Evolutionary conservation across 2,888 invertebrate species (phyloP).

Genomic region (Thymelicus lineola): DNA sequence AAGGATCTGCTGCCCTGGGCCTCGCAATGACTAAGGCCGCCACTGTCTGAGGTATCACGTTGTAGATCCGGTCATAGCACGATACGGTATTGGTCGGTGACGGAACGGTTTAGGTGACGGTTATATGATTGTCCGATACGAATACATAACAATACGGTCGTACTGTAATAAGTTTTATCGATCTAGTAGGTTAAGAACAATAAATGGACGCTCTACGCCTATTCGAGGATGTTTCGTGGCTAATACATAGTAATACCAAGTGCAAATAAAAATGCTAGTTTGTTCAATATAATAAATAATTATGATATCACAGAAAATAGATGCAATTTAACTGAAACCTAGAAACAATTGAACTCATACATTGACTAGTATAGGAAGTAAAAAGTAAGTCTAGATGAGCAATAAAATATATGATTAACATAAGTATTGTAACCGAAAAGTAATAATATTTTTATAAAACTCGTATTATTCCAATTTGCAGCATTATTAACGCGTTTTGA

Average conservation of each 20-base stretch:
- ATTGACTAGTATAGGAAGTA: conserved; percentile 75
- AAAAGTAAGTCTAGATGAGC: conserved; percentile 60
- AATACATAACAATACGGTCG: background rate
- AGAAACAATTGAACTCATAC: conserved; percentile 63
- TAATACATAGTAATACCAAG: conserved; percentile 62
- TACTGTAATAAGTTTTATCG: background rate
- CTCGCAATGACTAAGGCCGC: no score
- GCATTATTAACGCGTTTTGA: background rate
- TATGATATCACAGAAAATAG: conserved; percentile 74
- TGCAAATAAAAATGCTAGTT: conserved; percentile 55
- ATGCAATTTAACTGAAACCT: conserved; percentile 55
- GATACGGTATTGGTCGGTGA: no score
- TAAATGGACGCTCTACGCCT: conserved; percentile 46
- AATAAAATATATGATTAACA: conserved; percentile 48
- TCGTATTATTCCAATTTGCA: background rate
- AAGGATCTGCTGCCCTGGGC: no score
- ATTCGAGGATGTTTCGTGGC: conserved; percentile 75
- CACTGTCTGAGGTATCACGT: no score
- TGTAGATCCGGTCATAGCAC: no score
- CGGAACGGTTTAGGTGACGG: no score
- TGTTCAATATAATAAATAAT: conserved; percentile 71
- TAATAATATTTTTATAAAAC: background rate
- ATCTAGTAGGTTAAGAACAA: background rate
- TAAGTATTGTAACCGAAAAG: conserved; percentile 13
- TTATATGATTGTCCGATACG: no score